These are phyloP conservation scores for Drosophila bipectinata DNA, from an alignment of 1,140 invertebrate genomes.

Conservation along the genomic window DNA sequence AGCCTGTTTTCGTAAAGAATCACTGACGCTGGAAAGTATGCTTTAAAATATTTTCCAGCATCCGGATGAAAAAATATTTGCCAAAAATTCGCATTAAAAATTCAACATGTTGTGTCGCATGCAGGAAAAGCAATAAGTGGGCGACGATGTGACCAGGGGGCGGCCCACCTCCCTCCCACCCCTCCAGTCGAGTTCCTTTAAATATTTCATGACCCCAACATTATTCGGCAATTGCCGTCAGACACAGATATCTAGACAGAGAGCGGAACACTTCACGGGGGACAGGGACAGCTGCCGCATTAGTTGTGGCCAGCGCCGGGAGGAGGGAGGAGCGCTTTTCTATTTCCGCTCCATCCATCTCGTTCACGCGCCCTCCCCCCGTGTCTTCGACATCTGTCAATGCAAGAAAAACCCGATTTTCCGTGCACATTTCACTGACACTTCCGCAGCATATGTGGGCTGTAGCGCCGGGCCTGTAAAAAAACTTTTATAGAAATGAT, in stretches of 20 bases:
- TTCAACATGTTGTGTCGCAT: slow-evolving; percentile 78
- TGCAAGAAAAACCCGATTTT: slow-evolving; percentile 62
- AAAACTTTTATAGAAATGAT: slow-evolving; percentile 36
- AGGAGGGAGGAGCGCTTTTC: background rate
- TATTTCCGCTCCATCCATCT: background rate
- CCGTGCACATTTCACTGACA: slow-evolving; percentile 70
- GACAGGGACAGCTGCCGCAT: slow-evolving; percentile 37
- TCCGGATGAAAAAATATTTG: slow-evolving; percentile 46
- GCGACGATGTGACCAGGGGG: background rate
- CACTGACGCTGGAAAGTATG: slow-evolving; percentile 52
- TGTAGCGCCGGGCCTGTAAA: slow-evolving; percentile 6
- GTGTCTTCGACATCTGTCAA: slow-evolving; percentile 67
- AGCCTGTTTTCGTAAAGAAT: background rate
- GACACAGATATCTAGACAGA: slow-evolving; percentile 19
- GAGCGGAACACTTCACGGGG: background rate
- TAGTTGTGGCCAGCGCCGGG: slow-evolving; percentile 53
- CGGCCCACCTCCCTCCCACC: background rate
- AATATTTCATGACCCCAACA: slow-evolving; percentile 71
- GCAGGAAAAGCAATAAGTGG: slow-evolving; percentile 33
- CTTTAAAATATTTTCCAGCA: slow-evolving; percentile 66
- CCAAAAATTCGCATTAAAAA: slow-evolving; percentile 69
- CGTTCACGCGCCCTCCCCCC: background rate
- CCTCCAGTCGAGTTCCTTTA: slow-evolving; percentile 62
- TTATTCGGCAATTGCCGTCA: slow-evolving; percentile 69
- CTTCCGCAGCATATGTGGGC: slow-evolving; percentile 67